Evolutionary conservation across 2,888 invertebrate species (phyloP), one percentile per base, ranked within the genome.

Genomic region (Tipula confusa): DNA sequence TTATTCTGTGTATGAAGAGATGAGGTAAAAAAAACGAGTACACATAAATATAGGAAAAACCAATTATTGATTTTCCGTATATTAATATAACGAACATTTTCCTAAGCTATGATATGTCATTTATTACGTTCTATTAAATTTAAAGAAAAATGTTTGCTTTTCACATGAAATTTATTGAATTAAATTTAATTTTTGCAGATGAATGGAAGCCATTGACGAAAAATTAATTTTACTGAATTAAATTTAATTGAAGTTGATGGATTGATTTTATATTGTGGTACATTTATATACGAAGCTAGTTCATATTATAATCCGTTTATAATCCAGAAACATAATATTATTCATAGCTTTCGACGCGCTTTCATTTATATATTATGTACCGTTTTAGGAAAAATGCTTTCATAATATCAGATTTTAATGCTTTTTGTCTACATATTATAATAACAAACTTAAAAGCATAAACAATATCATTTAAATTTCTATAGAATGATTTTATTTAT

Each of bases 241-340:
- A 64, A 64, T 64, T 64, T 64, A 64, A 64, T 64, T 64, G 64
- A 64, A 64, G 24, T 64, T 64, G 64, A 64, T 64, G 24, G 64
- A 64, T 64, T 24, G 64, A 64, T 64, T 64, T 64, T 24, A 9
- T 24, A 64, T 64, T 64, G 64, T 11, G 24, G 24, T 64, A 64
- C 15, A 43, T 0, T 3, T 6, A 6, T 33, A 1, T 33, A 3
- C 33, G 3, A n/a, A n/a, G n/a, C n/a, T n/a, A n/a, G n/a, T n/a
- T n/a, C 9, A 11, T 36, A 36, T 6, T 36, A 36, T 36, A 36
- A 36, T 6, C 36, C 36, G 36, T 9, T 0, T 6, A 9, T 36
- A 7, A 31, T 5, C 7, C 4, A 5, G 31, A 31, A 31, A 7
- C 31, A 4, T 38, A 38, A 38, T 11, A 38, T 38, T 11, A 38